These are phyloP conservation scores for Julus scanicus DNA, from an alignment of 2,888 invertebrate genomes.

Conservation along the genomic window DNA sequence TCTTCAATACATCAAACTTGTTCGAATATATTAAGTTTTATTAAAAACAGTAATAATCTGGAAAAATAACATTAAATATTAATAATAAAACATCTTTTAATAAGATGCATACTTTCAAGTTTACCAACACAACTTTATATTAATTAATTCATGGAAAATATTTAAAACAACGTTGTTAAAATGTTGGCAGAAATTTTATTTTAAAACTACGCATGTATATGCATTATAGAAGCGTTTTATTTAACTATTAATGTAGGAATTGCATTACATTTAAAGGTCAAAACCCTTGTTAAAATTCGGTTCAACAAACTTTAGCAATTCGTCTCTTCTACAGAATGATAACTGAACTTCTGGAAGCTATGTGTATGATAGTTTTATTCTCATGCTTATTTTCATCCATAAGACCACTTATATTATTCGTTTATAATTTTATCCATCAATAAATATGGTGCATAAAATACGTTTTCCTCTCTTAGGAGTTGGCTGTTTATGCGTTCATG, in stretches of 20 bases:
- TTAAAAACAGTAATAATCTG: no score
- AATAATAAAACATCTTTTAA: no score
- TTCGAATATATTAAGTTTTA: no score
- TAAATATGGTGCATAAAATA: background rate
- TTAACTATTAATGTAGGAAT: background rate
- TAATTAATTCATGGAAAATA: no score
- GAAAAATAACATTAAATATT: no score
- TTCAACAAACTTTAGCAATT: slow-evolving; percentile 2
- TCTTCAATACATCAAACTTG: background rate
- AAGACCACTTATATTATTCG: slow-evolving; percentile 3
- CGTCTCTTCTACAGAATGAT: background rate
- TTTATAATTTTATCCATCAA: slow-evolving; percentile 25
- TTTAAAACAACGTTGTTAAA: no score
- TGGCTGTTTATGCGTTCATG: slow-evolving; percentile 5
- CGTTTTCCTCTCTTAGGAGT: background rate
- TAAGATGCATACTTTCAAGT: no score
- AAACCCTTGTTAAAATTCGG: background rate
- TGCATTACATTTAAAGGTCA: background rate
- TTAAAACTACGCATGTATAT: no score
- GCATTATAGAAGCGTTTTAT: background rate
- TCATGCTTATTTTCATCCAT: background rate
- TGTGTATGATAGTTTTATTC: background rate
- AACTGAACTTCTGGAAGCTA: background rate
- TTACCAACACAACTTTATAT: no score
- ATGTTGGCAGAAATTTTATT: no score